Conservation (phyloP, 2,888 invertebrate species). For the Neoaliturus tenellus region DNA sequence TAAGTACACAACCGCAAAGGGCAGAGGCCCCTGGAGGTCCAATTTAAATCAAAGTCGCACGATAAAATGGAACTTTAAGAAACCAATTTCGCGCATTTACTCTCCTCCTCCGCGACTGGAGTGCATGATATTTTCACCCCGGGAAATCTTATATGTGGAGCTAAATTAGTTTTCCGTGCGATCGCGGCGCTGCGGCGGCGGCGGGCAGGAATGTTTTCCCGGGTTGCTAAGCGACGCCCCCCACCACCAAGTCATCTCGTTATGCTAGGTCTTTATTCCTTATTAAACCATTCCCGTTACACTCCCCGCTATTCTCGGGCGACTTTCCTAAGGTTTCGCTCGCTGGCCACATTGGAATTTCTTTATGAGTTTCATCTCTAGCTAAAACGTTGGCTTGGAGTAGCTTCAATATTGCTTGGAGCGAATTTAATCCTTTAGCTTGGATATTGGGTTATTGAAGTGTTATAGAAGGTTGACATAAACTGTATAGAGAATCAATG, state of each 20-base stretch:
- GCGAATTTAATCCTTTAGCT: not conserved
- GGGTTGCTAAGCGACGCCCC: constrained; percentile 47
- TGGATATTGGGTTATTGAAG: not conserved
- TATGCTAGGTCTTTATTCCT: constrained; percentile 51
- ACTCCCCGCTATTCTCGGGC: constrained; percentile 5
- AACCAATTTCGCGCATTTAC: constrained; percentile 59
- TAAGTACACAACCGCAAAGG: constrained; percentile 52
- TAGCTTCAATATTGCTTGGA: constrained; percentile 2
- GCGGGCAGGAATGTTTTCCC: constrained; percentile 53
- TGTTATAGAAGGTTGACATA: too few species aligned
- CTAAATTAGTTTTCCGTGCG: constrained; percentile 60
- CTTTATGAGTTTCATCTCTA: constrained; percentile 29
- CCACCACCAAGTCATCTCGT: constrained; percentile 43
- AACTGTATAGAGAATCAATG: too few species aligned
- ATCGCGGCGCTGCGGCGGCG: constrained; percentile 53
- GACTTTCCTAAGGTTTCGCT: constrained; percentile 30
- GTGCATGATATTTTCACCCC: constrained; percentile 61
- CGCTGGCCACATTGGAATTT: constrained; percentile 26
- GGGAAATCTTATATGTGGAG: constrained; percentile 60
- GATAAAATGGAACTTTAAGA: constrained; percentile 59
- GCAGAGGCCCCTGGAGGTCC: constrained; percentile 51
- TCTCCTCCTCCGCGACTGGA: constrained; percentile 45
- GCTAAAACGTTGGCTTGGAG: not conserved
- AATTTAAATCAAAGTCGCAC: constrained; percentile 60
- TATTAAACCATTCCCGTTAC: constrained; percentile 50